A percentile compares a stretch with the other conserved stretches of the same genome.
These are phyloP conservation scores for Limnothrissa miodon DNA, from an alignment of 2,113 vertebrate genomes.

Conservation along the genomic window DNA sequence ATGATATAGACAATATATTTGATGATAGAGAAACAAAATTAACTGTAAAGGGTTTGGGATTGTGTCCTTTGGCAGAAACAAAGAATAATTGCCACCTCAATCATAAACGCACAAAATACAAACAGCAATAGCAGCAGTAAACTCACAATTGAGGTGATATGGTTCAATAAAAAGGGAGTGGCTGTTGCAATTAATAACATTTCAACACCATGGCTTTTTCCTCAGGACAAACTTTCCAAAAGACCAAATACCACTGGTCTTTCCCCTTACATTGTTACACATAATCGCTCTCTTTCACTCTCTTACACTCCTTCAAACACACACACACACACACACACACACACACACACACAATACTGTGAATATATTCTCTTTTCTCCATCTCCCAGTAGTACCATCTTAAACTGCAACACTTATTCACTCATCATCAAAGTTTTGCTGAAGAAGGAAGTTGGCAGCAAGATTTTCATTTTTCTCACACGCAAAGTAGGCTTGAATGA, in stretches of 20 bases:
- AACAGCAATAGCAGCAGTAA: constrained; percentile 57
- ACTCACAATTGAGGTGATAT: constrained; percentile 41
- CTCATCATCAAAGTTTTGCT: constrained; percentile 77
- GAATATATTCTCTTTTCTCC: constrained; percentile 20
- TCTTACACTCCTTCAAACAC: no score
- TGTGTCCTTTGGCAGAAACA: constrained; percentile 32
- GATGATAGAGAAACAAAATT: not conserved
- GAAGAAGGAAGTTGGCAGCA: constrained; percentile 76
- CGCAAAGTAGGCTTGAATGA: constrained; percentile 77
- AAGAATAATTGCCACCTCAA: constrained; percentile 36
- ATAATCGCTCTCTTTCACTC: not conserved
- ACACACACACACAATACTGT: constrained; percentile 32
- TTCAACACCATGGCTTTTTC: constrained; percentile 44
- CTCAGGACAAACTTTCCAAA: constrained; percentile 19
- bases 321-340: not conserved
- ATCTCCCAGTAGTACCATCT: constrained; percentile 16
- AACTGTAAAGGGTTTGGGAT: not conserved
- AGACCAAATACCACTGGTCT: constrained; percentile 11
- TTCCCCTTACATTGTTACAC: not conserved
- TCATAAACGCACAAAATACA: constrained; percentile 48
- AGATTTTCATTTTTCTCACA: constrained; percentile 78
- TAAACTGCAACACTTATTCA: constrained; percentile 41
- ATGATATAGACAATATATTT: not conserved
- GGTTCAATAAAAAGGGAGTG: constrained; percentile 48
- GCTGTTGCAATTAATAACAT: constrained; percentile 32